A percentile compares a stretch with the other conserved stretches of the same genome.
Evolutionary conservation across 1,140 invertebrate genomes (phyloP).

Genomic region (Orius insidiosus): DNA sequence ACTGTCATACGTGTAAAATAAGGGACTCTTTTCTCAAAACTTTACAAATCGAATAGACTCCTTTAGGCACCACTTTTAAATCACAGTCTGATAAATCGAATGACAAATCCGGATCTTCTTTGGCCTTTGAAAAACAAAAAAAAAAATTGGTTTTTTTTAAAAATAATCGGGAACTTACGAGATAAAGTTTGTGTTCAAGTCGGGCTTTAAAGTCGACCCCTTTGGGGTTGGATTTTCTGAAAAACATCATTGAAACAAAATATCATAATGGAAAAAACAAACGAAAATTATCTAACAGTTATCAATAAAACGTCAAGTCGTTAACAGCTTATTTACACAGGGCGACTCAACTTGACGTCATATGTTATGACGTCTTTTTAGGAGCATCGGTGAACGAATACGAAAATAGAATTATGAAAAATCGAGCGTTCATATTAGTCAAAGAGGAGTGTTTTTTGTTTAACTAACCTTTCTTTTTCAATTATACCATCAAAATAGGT

Average conservation of each 20-base stretch:
- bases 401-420: too few species aligned
- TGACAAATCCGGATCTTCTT: conserved; percentile 52
- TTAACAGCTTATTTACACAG: too few species aligned
- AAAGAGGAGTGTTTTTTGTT: too few species aligned
- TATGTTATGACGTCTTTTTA: too few species aligned
- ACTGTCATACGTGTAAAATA: conserved; percentile 21
- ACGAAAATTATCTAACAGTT: too few species aligned
- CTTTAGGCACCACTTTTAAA: conserved; percentile 45
- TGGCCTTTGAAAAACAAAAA: conserved; percentile 33
- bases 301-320: too few species aligned
- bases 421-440: too few species aligned
- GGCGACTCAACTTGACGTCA: too few species aligned
- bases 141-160: conserved; percentile 8
- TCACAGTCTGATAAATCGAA: conserved; percentile 58
- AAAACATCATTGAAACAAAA: conserved; percentile 18
- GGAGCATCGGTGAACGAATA: too few species aligned
- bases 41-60: conserved; percentile 57
- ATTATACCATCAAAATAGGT: too few species aligned
- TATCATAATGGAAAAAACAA: too few species aligned
- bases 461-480: too few species aligned
- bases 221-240: conserved; percentile 14
- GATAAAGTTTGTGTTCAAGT: conserved; percentile 50
- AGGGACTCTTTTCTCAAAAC: conserved; percentile 56
- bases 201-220: conserved; percentile 39
- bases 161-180: conserved; percentile 28